Conservation (phyloP, 2,888 invertebrate species). For the Drosophila vallismaia region DNA sequence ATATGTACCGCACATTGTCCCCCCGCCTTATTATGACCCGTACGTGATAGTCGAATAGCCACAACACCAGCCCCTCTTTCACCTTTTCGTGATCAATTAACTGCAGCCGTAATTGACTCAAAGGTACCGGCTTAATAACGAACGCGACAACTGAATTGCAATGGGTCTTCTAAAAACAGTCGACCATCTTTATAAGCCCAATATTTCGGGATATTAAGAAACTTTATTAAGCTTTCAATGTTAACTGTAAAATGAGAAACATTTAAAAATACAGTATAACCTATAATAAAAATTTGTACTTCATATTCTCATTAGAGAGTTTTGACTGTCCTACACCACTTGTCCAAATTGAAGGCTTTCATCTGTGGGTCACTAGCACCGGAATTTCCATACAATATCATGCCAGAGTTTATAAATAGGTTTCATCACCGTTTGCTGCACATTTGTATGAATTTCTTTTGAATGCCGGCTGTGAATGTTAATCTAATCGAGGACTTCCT, state of each 20-base stretch:
- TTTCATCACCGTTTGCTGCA: constrained; percentile 22
- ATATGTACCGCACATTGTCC: constrained; percentile 7
- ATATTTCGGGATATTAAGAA: no score
- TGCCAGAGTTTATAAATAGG: constrained; percentile 17
- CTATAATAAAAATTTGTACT: no score
- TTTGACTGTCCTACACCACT: background rate
- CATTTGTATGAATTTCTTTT: constrained; percentile 36
- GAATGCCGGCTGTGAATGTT: constrained; percentile 32
- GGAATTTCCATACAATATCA: background rate
- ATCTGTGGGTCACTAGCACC: constrained; percentile 33
- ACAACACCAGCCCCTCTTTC: constrained; percentile 27
- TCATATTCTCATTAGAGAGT: background rate
- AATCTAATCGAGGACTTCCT: constrained; percentile 63
- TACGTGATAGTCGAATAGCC: constrained; percentile 5
- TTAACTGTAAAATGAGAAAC: no score
- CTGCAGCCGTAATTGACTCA: constrained; percentile 63
- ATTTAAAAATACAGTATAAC: no score
- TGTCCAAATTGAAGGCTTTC: constrained; percentile 4
- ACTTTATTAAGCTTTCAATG: no score
- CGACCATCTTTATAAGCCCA: no score
- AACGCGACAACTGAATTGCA: constrained; percentile 8
- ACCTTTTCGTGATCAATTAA: constrained; percentile 50
- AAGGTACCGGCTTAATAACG: constrained; percentile 55
- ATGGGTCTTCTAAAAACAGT: background rate
- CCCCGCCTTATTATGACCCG: background rate